Evolutionary conservation across 1,140 invertebrate species (phyloP).

Genomic region (Thaumatotibia leucotreta): DNA sequence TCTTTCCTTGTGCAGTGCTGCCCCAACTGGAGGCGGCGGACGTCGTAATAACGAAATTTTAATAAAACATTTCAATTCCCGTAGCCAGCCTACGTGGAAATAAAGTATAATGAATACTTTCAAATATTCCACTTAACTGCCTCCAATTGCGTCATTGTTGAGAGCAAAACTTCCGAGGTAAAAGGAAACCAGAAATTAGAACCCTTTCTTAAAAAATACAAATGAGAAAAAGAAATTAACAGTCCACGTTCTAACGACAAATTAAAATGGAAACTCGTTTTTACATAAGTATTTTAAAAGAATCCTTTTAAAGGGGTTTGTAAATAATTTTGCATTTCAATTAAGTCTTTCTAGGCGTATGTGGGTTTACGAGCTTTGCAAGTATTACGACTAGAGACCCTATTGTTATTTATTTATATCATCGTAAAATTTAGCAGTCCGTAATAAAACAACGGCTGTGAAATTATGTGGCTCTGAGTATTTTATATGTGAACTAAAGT

Average conservation of each 20-base stretch:
- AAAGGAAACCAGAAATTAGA: constrained; percentile 14
- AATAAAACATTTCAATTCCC: constrained; percentile 54
- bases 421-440: constrained; percentile 38
- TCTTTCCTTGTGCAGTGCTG: constrained; percentile 26
- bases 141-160: constrained; percentile 42
- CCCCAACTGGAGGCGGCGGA: constrained; percentile 13
- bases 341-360: background rate
- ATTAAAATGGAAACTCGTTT: background rate
- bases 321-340: background rate
- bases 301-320: background rate
- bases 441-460: constrained; percentile 26
- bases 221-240: constrained; percentile 3
- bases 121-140: constrained; percentile 40
- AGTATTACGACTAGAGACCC: constrained; percentile 48
- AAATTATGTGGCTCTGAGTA: constrained; percentile 11
- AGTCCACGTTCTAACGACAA: background rate
- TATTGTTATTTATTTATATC: constrained; percentile 42
- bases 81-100: constrained; percentile 26
- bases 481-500: background rate
- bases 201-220: constrained; percentile 1
- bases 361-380: constrained; percentile 47
- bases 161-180: constrained; percentile 17
- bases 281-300: background rate
- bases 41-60: constrained; percentile 63
- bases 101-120: constrained; percentile 40